A percentile compares a stretch with the other conserved stretches of the same genome.
Conservation (phyloP, 2,797 vertebrate genomes). For the Saxicola maurus region DNA sequence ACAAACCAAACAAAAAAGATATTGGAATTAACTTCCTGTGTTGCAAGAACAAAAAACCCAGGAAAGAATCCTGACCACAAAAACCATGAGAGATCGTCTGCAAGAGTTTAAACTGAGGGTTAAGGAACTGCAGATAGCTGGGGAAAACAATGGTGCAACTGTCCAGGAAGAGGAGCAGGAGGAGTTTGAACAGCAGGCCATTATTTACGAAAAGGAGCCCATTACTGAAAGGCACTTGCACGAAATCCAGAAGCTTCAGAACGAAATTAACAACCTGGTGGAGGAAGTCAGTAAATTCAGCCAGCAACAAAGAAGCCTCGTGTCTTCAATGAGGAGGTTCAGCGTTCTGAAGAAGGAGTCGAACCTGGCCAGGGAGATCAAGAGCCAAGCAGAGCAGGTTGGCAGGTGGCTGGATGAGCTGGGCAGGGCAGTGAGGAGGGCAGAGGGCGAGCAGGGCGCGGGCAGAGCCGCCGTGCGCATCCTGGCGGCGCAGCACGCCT, state of each 20-base stretch:
- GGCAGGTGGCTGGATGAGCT: constrained; percentile 79
- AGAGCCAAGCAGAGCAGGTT: constrained; percentile 84
- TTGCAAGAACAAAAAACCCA: neutral
- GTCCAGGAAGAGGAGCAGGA: constrained; percentile 69
- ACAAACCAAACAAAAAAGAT: neutral
- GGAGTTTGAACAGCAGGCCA: constrained; percentile 78
- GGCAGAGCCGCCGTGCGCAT: constrained; percentile 79
- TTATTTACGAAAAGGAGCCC: constrained; percentile 89
- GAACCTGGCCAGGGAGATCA: constrained; percentile 84
- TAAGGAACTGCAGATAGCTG: constrained; percentile 71
- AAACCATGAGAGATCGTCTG: constrained; percentile 85
- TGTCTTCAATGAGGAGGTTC: constrained; percentile 90
- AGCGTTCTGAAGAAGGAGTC: constrained; percentile 93
- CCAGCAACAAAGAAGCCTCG: constrained; percentile 85
- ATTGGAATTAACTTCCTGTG: neutral
- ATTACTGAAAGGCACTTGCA: constrained; percentile 83
- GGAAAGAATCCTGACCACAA: neutral
- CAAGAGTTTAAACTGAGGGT: constrained; percentile 83
- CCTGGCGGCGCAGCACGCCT: constrained; percentile 80
- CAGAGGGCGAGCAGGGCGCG: constrained; percentile 75
- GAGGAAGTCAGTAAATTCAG: constrained; percentile 83
- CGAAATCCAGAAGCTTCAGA: constrained; percentile 83
- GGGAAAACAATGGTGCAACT: constrained; percentile 5
- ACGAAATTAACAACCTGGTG: constrained; percentile 79
- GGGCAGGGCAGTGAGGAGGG: constrained; percentile 76